Evolutionary conservation across 1,140 invertebrate species (phyloP).

Genomic region (Ips nitidus): DNA sequence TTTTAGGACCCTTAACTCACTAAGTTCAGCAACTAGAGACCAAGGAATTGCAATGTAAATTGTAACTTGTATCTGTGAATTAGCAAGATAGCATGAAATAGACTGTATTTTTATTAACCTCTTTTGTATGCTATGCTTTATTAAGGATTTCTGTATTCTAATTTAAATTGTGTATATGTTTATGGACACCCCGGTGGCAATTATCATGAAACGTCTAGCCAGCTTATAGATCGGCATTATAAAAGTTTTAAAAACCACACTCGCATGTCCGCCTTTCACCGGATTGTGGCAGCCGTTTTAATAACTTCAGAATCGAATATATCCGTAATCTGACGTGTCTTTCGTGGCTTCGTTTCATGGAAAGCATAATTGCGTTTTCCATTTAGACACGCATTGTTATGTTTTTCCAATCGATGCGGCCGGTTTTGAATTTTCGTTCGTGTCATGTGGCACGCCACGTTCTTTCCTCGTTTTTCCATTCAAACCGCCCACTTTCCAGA

Average conservation of each 20-base stretch:
- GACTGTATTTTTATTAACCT: too few relatives aligned
- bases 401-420: constrained; percentile 25
- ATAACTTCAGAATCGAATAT: constrained; percentile 24
- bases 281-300: constrained; percentile 18
- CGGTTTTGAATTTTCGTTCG: not conserved
- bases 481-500: not conserved
- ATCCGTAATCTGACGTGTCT: constrained; percentile 28
- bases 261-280: constrained; percentile 9
- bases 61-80: too few relatives aligned
- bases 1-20: too few relatives aligned
- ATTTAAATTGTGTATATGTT: too few relatives aligned
- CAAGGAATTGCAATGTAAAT: too few relatives aligned
- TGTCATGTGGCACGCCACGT: constrained; percentile 15
- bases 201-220: too few relatives aligned
- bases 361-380: constrained; percentile 26
- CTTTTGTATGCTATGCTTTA: too few relatives aligned
- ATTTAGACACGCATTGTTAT: constrained; percentile 26
- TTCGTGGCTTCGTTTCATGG: constrained; percentile 27
- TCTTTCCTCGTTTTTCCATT: not conserved
- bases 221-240: too few relatives aligned
- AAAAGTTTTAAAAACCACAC: not conserved
- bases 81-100: too few relatives aligned
- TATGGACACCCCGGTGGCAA: too few relatives aligned
- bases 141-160: too few relatives aligned
- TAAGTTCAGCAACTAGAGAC: too few relatives aligned